Evolutionary conservation across 2,113 vertebrate species (phyloP).

Genomic region (Phycodurus eques): DNA sequence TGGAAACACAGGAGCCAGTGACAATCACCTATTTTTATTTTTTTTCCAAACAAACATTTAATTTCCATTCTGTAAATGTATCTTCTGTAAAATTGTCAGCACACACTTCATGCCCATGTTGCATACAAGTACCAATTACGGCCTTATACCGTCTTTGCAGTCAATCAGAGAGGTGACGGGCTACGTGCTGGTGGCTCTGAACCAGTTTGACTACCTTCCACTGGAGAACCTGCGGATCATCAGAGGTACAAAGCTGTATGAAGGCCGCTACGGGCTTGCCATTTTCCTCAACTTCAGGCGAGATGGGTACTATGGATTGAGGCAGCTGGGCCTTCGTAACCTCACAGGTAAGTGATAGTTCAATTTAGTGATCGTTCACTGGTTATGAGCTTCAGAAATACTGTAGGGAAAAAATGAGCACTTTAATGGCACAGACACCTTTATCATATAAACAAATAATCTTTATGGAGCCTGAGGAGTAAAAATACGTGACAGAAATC

Average conservation of each 20-base stretch:
- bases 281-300: conserved; percentile 98
- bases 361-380: neutral
- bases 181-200: conserved; percentile 94
- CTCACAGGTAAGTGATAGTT: conserved; percentile 80
- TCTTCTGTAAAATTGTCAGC: neutral
- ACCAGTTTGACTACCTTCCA: conserved; percentile 94
- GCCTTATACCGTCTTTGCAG: conserved; percentile 62
- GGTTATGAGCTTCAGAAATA: neutral
- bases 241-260: conserved; percentile 92
- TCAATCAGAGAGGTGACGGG: conserved; percentile 96
- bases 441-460: neutral
- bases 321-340: conserved; percentile 90
- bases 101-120: neutral
- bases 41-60: neutral
- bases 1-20: neutral
- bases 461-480: neutral
- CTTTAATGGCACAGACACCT: neutral
- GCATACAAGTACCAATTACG: neutral
- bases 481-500: neutral
- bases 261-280: conserved; percentile 87
- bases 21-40: neutral
- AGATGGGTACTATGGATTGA: conserved; percentile 87
- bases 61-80: neutral
- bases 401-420: neutral
- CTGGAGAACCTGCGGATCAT: conserved; percentile 95